A percentile compares a stretch with the other conserved stretches of the same genome.
Conservation (phyloP, 1,140 invertebrate species). For the Psilanteris sp. region DNA sequence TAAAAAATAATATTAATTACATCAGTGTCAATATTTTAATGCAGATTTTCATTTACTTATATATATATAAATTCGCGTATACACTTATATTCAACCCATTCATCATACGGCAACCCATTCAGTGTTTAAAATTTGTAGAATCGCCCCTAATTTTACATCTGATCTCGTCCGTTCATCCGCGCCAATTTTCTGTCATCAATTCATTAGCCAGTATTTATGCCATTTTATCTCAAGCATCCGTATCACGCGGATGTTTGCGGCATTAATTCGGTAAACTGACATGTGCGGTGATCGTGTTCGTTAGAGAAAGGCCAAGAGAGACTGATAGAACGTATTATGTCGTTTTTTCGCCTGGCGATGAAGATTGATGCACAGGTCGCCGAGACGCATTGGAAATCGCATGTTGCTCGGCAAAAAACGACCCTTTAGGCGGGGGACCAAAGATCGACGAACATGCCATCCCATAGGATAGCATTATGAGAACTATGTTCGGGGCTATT, state of each 20-base stretch:
- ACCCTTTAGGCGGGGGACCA: conserved; percentile 8
- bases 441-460: conserved; percentile 10
- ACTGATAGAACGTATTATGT: conserved; percentile 71
- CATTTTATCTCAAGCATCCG: conserved; percentile 56
- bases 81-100: too few relatives aligned
- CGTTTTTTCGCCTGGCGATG: conserved; percentile 67
- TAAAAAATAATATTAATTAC: too few relatives aligned
- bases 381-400: conserved; percentile 69
- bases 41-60: too few relatives aligned
- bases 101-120: too few relatives aligned
- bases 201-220: conserved; percentile 65
- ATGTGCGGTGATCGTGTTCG: conserved; percentile 47
- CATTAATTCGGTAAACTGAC: conserved; percentile 61
- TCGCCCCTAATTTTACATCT: too few relatives aligned
- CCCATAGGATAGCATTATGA: conserved; percentile 32
- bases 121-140: too few relatives aligned
- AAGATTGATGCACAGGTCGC: conserved; percentile 71
- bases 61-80: too few relatives aligned
- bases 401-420: conserved; percentile 45
- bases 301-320: conserved; percentile 54
- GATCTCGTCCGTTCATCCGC: too few relatives aligned
- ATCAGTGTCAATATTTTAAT: too few relatives aligned
- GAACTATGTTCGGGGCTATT: conserved; percentile 43
- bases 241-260: conserved; percentile 54
- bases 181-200: conserved; percentile 41